Conservation (phyloP, 2,888 invertebrate genomes). For the Tenthredo notha region DNA sequence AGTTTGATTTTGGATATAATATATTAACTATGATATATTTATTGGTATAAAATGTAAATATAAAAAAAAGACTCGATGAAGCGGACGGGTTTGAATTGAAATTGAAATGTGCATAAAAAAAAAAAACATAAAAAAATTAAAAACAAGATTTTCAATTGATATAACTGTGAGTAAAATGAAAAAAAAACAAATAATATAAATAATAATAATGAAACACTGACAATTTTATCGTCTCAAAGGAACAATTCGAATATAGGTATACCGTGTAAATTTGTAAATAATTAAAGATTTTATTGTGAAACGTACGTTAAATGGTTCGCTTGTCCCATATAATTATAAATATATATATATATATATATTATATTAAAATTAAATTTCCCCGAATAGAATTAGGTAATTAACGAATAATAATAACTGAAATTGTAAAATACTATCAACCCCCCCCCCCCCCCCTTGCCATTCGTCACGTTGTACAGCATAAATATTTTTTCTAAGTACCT, state of each 20-base stretch:
- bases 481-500: conserved; percentile 53
- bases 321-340: conserved; percentile 1
- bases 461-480: conserved; percentile 41
- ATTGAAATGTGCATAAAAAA: conserved; percentile 4
- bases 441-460: no score
- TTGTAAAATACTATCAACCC: conserved; percentile 41
- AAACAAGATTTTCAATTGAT: background rate
- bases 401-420: conserved; percentile 27
- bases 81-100: background rate
- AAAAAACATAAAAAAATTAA: background rate
- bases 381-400: background rate
- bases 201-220: background rate
- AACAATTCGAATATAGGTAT: conserved; percentile 44
- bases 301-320: conserved; percentile 37
- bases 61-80: background rate
- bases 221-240: conserved; percentile 43
- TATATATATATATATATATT: no score
- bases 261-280: conserved; percentile 45
- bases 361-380: background rate
- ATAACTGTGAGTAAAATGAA: background rate
- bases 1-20: conserved; percentile 20
- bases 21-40: conserved; percentile 29
- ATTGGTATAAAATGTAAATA: conserved; percentile 31
- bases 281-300: conserved; percentile 34
- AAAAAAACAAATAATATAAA: background rate